A percentile compares a stretch with the other conserved stretches of the same genome.
Evolutionary conservation across 2,888 invertebrate genomes (phyloP).

Genomic region (Drosophila mimetica): DNA sequence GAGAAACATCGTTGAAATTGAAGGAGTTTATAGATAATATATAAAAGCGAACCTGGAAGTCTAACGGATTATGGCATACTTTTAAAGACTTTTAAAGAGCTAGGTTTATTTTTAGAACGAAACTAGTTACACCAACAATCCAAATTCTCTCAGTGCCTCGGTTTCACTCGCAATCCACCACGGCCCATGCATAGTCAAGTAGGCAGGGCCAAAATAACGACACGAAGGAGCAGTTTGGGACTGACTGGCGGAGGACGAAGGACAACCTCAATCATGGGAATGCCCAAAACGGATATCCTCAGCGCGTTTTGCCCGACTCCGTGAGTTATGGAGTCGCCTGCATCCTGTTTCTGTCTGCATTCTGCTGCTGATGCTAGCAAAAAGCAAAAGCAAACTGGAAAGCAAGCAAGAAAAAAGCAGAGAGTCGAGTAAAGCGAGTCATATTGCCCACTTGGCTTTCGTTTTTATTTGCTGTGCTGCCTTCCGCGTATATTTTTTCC

Average conservation of each 20-base stretch:
- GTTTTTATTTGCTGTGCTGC: constrained; percentile 17
- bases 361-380: constrained; percentile 47
- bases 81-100: too few species aligned
- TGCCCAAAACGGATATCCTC: constrained; percentile 60
- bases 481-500: constrained; percentile 25
- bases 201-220: constrained; percentile 50
- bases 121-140: too few species aligned
- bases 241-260: constrained; percentile 16
- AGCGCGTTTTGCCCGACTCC: constrained; percentile 31
- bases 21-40: too few species aligned
- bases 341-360: constrained; percentile 44
- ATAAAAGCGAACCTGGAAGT: too few species aligned
- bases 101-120: too few species aligned
- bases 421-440: constrained; percentile 21
- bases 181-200: constrained; percentile 66
- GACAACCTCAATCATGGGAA: constrained; percentile 51
- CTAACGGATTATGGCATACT: too few species aligned
- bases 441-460: constrained; percentile 50
- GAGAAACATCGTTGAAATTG: neutral
- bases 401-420: constrained; percentile 6
- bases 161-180: constrained; percentile 28
- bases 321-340: constrained; percentile 54
- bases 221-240: constrained; percentile 28
- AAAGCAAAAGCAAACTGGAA: constrained; percentile 22
- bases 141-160: constrained; percentile 7